A percentile compares a stretch with the other conserved stretches of the same genome.
These are phyloP conservation scores for Ormyrus thymus DNA, from an alignment of 2,888 invertebrate species.

Conservation along the genomic window DNA sequence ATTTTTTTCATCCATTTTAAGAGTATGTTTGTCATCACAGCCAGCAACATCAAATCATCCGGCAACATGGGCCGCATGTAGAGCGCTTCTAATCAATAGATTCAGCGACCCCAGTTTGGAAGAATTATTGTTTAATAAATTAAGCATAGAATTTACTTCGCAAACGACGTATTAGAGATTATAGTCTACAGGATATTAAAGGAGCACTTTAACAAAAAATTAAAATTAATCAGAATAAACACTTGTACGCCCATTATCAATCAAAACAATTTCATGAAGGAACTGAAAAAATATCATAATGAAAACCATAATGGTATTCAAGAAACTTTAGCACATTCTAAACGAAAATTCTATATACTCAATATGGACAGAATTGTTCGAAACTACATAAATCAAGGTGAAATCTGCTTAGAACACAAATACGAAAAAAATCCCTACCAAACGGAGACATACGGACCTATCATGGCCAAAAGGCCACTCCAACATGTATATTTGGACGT, in stretches of 20 bases:
- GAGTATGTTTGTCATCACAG: too few relatives aligned
- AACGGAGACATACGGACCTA: slow-evolving; percentile 5
- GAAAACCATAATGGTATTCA: too few relatives aligned
- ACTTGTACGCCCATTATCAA: neutral
- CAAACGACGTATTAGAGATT: neutral
- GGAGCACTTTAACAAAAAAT: slow-evolving; percentile 12
- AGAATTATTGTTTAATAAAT: too few relatives aligned
- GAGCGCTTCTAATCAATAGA: too few relatives aligned
- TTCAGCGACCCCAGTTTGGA: too few relatives aligned
- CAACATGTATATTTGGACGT: neutral
- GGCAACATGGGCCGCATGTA: too few relatives aligned
- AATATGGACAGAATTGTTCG: too few relatives aligned
- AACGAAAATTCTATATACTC: too few relatives aligned
- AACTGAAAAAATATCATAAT: neutral
- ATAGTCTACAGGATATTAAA: slow-evolving; percentile 6
- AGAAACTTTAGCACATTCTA: too few relatives aligned
- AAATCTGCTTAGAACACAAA: neutral
- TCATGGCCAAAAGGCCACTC: neutral
- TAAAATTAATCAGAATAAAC: slow-evolving; percentile 15
- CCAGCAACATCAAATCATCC: too few relatives aligned
- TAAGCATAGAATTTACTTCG: neutral
- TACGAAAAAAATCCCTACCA: slow-evolving; percentile 2
- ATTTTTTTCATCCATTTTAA: too few relatives aligned
- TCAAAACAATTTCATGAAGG: neutral
- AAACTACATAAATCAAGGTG: too few relatives aligned